phyloP scores from a whole-genome alignment of 2,888 invertebrate species.

The Andrena camellia region DNA sequence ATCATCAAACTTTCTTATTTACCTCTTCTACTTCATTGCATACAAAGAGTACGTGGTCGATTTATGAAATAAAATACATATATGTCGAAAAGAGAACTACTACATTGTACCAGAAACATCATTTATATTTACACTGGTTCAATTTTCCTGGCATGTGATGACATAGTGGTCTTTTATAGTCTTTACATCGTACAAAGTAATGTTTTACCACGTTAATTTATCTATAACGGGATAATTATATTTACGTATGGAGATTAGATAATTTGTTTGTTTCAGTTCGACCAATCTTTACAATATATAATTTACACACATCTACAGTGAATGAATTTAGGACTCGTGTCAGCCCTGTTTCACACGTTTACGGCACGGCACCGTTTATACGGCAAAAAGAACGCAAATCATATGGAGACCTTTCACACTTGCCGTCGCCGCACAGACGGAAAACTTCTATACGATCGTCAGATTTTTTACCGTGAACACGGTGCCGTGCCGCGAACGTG shows the following conservation, averaged over 20 bases:
- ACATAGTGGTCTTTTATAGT: neutral
- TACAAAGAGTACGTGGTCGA: slow-evolving; percentile 66
- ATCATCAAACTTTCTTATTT: slow-evolving; percentile 49
- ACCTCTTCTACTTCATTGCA: slow-evolving; percentile 55
- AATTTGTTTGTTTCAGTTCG: slow-evolving; percentile 37
- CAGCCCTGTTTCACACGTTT: too few relatives aligned
- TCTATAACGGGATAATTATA: neutral
- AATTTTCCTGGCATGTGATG: slow-evolving; percentile 15
- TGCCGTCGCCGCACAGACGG: too few relatives aligned
- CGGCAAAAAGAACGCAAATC: too few relatives aligned
- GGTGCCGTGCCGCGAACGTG: too few relatives aligned
- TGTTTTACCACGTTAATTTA: slow-evolving; percentile 28
- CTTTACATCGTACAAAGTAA: slow-evolving; percentile 32
- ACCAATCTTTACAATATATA: slow-evolving; percentile 18
- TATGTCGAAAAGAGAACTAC: slow-evolving; percentile 29
- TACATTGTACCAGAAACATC: slow-evolving; percentile 37
- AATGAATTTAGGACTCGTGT: slow-evolving; percentile 8
- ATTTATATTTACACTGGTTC: slow-evolving; percentile 24
- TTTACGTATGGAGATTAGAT: slow-evolving; percentile 4
- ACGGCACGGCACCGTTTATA: too few relatives aligned
- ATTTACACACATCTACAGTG: slow-evolving; percentile 13
- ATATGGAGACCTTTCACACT: too few relatives aligned
- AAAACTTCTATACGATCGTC: too few relatives aligned
- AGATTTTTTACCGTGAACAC: too few relatives aligned
- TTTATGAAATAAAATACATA: slow-evolving; percentile 73